phyloP scores from a whole-genome alignment of 2,113 vertebrate species.

The Planiliza haematocheilus region DNA sequence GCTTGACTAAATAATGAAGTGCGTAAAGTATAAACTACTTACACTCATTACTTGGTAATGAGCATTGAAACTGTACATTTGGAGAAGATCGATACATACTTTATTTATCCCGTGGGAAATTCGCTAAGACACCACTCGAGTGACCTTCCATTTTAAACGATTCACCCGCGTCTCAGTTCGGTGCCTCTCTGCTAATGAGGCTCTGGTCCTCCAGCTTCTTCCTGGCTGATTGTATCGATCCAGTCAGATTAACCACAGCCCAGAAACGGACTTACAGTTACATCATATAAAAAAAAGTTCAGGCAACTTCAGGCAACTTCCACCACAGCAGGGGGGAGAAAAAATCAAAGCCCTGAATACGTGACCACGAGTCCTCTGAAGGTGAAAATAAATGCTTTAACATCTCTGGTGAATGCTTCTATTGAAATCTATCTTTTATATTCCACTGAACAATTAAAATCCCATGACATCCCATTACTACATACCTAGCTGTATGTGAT shows the following conservation, averaged over 20 bases:
- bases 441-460: too few species aligned
- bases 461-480: too few species aligned
- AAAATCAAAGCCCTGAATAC: background rate
- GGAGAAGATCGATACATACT: background rate
- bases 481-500: background rate
- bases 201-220: conserved; percentile 27
- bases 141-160: conserved; percentile 37
- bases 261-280: background rate
- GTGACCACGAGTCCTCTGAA: background rate
- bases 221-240: conserved; percentile 31
- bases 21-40: background rate
- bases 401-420: too few species aligned
- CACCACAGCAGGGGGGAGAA: background rate
- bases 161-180: conserved; percentile 25
- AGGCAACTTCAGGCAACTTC: background rate
- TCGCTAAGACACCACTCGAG: background rate
- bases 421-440: too few species aligned
- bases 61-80: conserved; percentile 19
- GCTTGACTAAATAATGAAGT: background rate
- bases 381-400: background rate
- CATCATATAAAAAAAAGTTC: too few species aligned
- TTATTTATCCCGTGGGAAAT: too few species aligned
- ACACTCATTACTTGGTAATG: conserved; percentile 14
- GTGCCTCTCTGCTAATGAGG: conserved; percentile 37
- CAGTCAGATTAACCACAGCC: conserved; percentile 18